Base-by-base conservation (phyloP, 2,113 vertebrate species). In the Phalacrocorax brasilianus region DNA sequence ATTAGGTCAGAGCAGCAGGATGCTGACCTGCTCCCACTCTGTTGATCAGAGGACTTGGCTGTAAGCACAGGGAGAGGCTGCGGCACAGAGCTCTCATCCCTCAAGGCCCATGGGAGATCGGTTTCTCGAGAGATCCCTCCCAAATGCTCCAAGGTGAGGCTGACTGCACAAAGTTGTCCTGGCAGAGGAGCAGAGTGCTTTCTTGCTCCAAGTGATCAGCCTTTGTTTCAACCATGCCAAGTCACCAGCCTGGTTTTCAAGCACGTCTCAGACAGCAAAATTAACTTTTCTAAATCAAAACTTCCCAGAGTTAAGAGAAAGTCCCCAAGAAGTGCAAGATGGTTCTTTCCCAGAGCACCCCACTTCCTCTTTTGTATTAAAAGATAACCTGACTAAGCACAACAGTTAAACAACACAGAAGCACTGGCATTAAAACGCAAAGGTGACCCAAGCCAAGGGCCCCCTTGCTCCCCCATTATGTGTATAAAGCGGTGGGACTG, bases 291-390 rank as follows among this genome's bases (percentile, higher is more conserved):
- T 44, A 44, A 84, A 66, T 3, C 38, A 68, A 87, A 77, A 40
- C 33, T 61, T 82, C 44, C 49, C 33, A 3, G 35, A 85, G 35
- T 20, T 18, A 45, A 20, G 22, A 28, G 6, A 1, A 56, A 82
- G 16, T 38, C 38, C 32, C 22, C 27, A 32, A 12, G 61, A 40
- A n/a, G 11, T 52, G 9, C 49, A 65, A 0, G 0, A 0, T 15
- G 17, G 27, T 19, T 42, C 40, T 27, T 44, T 62, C 66, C 33
- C 55, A 75, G 16, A 52, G 56, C 49, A 65, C 44, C 66, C n/a
- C 42, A 12, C 12, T 50, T 62, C 66, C 47, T 44, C 18, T 49
- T 75, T 8, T 32, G 21, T 8, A 35, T 38, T 38, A 22, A 15
- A 68, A 35, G 44, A 68, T 3, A 85, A 77, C 24, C 55, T 7